Conservation (phyloP, 2,113 vertebrate genomes). For the Triplophysa dalaica region DNA sequence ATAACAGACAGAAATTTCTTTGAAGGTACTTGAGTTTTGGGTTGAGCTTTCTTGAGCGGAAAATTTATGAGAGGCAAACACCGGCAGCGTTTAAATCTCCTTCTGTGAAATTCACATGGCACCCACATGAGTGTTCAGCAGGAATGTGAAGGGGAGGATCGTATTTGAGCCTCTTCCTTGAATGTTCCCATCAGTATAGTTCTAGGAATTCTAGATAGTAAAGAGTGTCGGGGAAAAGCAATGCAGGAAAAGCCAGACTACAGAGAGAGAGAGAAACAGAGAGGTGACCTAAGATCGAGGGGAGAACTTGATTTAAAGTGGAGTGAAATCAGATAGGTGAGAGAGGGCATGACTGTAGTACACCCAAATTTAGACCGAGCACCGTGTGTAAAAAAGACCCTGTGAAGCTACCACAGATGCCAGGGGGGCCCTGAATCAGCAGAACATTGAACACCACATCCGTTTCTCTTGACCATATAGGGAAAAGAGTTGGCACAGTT, state of each 20-base stretch:
- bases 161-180: slow-evolving; percentile 41
- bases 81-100: neutral
- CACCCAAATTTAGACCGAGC: slow-evolving; percentile 38
- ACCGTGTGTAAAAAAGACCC: slow-evolving; percentile 21
- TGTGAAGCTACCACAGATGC: slow-evolving; percentile 38
- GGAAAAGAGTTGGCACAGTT: slow-evolving; percentile 46
- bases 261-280: slow-evolving; percentile 15
- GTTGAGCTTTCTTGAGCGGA: neutral
- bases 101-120: slow-evolving; percentile 35
- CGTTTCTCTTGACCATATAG: slow-evolving; percentile 48
- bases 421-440: slow-evolving; percentile 41
- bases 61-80: too few species aligned
- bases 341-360: slow-evolving; percentile 33
- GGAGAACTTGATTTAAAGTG: slow-evolving; percentile 8
- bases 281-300: neutral
- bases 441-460: slow-evolving; percentile 21
- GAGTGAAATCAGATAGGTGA: slow-evolving; percentile 25
- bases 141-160: neutral
- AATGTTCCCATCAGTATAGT: slow-evolving; percentile 38
- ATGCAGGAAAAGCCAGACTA: neutral
- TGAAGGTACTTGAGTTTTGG: too few species aligned
- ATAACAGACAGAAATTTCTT: too few species aligned
- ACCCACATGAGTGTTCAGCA: slow-evolving; percentile 26
- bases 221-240: neutral
- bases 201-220: slow-evolving; percentile 49